Conservation (phyloP, 2,113 vertebrate genomes). For the Trematomus loennbergii region DNA sequence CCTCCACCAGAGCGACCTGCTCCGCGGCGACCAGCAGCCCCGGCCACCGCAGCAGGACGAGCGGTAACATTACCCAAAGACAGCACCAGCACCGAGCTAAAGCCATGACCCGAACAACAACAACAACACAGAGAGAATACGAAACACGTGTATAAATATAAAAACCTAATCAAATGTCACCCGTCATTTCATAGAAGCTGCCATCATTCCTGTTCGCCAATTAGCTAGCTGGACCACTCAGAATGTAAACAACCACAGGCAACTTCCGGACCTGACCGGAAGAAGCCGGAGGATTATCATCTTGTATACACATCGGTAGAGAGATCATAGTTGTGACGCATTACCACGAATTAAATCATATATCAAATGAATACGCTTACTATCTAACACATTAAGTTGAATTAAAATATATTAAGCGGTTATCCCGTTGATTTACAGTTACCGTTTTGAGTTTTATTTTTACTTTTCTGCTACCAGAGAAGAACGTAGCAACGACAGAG, state of each 20-base stretch:
- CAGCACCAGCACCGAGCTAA: slow-evolving; percentile 21
- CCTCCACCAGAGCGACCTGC: slow-evolving; percentile 82
- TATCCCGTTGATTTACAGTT: too few relatives aligned
- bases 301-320: neutral
- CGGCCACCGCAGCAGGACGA: slow-evolving; percentile 63
- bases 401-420: neutral
- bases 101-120: slow-evolving; percentile 56
- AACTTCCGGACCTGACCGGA: slow-evolving; percentile 69
- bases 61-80: slow-evolving; percentile 45
- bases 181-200: slow-evolving; percentile 7
- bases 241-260: slow-evolving; percentile 74
- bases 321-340: too few relatives aligned
- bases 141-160: neutral
- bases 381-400: accelerated
- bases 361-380: neutral
- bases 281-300: neutral
- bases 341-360: neutral
- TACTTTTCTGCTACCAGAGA: neutral
- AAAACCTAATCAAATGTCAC: slow-evolving; percentile 15
- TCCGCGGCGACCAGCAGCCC: slow-evolving; percentile 65
- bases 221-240: neutral
- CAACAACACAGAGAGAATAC: neutral
- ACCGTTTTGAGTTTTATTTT: neutral
- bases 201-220: neutral
- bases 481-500: neutral